Base-by-base conservation (phyloP, 2,888 invertebrate species). In the Cordylochernes scorpioides region DNA sequence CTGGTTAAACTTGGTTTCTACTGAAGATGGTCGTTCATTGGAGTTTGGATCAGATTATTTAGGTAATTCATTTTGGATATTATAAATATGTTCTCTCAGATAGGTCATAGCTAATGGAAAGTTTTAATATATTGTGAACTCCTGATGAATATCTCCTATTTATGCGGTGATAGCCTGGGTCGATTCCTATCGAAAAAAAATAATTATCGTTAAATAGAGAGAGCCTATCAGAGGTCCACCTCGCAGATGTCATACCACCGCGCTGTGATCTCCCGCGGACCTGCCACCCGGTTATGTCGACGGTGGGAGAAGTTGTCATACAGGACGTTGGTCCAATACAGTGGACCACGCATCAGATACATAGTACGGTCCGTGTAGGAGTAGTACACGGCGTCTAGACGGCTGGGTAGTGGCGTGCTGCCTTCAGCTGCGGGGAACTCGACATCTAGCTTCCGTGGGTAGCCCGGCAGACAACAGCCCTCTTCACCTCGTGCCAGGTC, bases 161-260 rank as follows among this genome's bases (percentile, higher is more conserved):
- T n/a, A n/a, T n/a, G n/a, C n/a, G n/a, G n/a, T n/a, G n/a, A n/a
- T n/a, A n/a, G n/a, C n/a, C n/a, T n/a, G n/a, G n/a, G n/a, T n/a
- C n/a, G n/a, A n/a, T n/a, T n/a, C n/a, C n/a, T n/a, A n/a, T n/a
- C n/a, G n/a, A n/a, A n/a, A n/a, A n/a, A n/a, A n/a, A n/a, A n/a
- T n/a, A n/a, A n/a, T n/a, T n/a, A n/a, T n/a, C n/a, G n/a, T n/a
- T n/a, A n/a, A n/a, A n/a, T n/a, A n/a, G n/a, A n/a, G n/a, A n/a
- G n/a, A n/a, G n/a, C n/a, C n/a, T n/a, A n/a, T 15, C 25, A 32
- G 13, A 32, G 28, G 7, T 29, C 34, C 33, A 39, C 49, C 32
- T 50, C 49, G 38, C 50, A 50, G 15, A 50, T 47, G 34, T 50
- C 49, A 32, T 43, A 44, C 50, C 50, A 50, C 29, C 46, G 46